phyloP scores from a whole-genome alignment of 2,113 vertebrate genomes.

The Psephotus haematonotus region DNA sequence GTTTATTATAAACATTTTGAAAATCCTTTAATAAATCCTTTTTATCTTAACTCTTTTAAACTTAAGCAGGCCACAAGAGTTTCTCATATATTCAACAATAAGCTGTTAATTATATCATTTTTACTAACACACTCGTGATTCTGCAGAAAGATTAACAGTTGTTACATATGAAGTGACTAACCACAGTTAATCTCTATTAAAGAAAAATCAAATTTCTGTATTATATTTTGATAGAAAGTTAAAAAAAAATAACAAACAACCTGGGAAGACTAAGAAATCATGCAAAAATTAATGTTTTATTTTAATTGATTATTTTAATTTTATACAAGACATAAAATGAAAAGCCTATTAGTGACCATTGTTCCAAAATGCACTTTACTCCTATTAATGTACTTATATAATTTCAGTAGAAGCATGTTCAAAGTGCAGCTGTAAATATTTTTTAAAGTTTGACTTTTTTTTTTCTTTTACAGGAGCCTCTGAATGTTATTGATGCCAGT shows the following conservation, averaged over 20 bases:
- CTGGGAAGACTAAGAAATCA: background rate
- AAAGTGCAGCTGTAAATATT: conserved; percentile 2
- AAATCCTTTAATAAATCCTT: conserved; percentile 40
- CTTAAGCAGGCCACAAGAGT: background rate
- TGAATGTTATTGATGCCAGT: conserved; percentile 86
- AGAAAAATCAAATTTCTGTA: background rate
- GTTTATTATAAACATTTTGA: conserved; percentile 21
- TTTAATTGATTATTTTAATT: background rate
- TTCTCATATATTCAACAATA: conserved; percentile 15
- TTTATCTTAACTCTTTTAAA: conserved; percentile 30
- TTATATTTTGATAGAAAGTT: background rate
- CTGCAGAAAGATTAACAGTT: background rate
- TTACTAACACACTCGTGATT: background rate
- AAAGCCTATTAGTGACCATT: conserved; percentile 8
- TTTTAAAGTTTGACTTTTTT: background rate
- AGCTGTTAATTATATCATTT: background rate
- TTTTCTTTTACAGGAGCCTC: conserved; percentile 76
- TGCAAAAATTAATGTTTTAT: background rate
- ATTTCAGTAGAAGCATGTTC: conserved; percentile 2
- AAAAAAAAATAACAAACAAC: background rate
- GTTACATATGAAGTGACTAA: background rate
- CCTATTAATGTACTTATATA: background rate
- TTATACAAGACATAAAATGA: background rate
- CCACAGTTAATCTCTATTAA: background rate
- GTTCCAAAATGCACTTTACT: conserved; percentile 8